These are phyloP conservation scores for Isotomurus palustris DNA, from an alignment of 2,888 invertebrate genomes.

Conservation along the genomic window DNA sequence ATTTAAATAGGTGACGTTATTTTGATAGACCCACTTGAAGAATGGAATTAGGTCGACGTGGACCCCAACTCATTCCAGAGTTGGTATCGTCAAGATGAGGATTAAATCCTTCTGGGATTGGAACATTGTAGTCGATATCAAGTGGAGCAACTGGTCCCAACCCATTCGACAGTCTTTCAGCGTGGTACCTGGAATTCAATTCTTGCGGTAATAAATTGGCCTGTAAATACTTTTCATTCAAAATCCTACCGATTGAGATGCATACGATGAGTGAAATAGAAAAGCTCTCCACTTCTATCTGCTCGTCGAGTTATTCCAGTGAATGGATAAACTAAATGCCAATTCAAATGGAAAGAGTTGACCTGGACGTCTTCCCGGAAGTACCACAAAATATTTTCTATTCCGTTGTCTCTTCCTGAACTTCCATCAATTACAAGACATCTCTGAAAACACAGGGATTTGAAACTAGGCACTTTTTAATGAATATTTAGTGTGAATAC, in stretches of 20 bases:
- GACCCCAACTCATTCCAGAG: conserved; percentile 30
- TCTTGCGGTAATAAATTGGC: too few species aligned
- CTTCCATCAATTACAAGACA: conserved; percentile 1
- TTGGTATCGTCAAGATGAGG: conserved; percentile 26
- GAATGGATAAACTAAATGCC: conserved; percentile 14
- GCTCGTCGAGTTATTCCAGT: background rate
- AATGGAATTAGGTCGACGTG: conserved; percentile 18
- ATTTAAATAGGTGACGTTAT: too few species aligned
- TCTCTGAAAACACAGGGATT: too few species aligned
- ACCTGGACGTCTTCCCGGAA: conserved; percentile 28
- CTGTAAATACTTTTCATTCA: too few species aligned
- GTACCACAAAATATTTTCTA: conserved; percentile 31
- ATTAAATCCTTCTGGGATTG: conserved; percentile 21
- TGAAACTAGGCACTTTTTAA: too few species aligned
- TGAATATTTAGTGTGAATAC: too few species aligned
- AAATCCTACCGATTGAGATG: conserved; percentile 9
- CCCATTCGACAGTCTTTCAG: conserved; percentile 34
- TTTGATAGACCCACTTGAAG: too few species aligned
- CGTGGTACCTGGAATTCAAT: conserved; percentile 36
- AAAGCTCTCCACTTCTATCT: conserved; percentile 14
- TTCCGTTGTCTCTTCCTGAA: conserved; percentile 15
- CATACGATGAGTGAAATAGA: conserved; percentile 11
- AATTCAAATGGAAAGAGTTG: conserved; percentile 29
- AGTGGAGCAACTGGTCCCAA: conserved; percentile 13
- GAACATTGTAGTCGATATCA: conserved; percentile 4